phyloP scores from a whole-genome alignment of 1,140 invertebrate species.

The Drosophila lacertosa region DNA sequence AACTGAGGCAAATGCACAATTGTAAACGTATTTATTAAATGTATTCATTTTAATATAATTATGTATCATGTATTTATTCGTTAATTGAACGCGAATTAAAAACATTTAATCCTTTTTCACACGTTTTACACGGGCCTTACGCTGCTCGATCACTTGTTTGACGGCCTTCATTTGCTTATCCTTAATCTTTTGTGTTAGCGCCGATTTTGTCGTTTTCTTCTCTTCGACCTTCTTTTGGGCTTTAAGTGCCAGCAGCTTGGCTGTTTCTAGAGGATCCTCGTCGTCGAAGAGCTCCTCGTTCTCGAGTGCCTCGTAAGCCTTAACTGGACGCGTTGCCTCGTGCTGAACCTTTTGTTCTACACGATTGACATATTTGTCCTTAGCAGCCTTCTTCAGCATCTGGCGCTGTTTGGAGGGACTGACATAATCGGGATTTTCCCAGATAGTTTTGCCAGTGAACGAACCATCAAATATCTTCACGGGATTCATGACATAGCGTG shows the following conservation, averaged over 20 bases:
- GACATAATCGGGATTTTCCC: slow-evolving; percentile 96
- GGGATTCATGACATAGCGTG: slow-evolving; percentile 97
- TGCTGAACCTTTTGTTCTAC: slow-evolving; percentile 91
- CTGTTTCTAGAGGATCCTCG: slow-evolving; percentile 85
- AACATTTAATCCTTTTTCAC: slow-evolving; percentile 56
- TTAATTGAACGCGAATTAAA: slow-evolving; percentile 38
- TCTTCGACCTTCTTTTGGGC: slow-evolving; percentile 62
- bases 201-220: slow-evolving; percentile 61
- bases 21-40: slow-evolving; percentile 64
- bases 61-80: slow-evolving; percentile 59
- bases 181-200: slow-evolving; percentile 70
- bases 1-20: slow-evolving; percentile 57
- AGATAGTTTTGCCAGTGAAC: slow-evolving; percentile 95
- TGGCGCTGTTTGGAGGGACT: slow-evolving; percentile 94
- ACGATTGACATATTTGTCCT: slow-evolving; percentile 91
- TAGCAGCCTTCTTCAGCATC: slow-evolving; percentile 88
- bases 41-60: slow-evolving; percentile 61
- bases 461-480: slow-evolving; percentile 95
- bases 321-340: slow-evolving; percentile 88
- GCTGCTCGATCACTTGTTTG: slow-evolving; percentile 66
- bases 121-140: slow-evolving; percentile 64
- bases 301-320: slow-evolving; percentile 87
- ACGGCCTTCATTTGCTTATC: slow-evolving; percentile 76
- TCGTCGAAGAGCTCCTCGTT: slow-evolving; percentile 85
- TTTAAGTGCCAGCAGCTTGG: slow-evolving; percentile 68